Evolutionary conservation across 1,140 invertebrate species (phyloP), one percentile per base, ranked within the genome.

Genomic region (Hyles vespertilio): DNA sequence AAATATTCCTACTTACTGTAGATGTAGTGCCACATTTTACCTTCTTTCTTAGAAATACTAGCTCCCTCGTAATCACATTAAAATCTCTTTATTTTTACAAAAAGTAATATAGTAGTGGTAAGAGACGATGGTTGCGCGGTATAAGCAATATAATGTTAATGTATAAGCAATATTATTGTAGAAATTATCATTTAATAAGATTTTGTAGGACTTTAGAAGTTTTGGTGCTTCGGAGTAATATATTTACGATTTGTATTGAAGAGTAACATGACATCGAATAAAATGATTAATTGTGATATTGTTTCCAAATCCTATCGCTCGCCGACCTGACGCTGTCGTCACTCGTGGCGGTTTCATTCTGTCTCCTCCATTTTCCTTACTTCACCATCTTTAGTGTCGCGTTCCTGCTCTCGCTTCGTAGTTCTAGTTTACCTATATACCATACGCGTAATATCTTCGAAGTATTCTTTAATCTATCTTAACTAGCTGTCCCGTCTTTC

Each of bases 171-270:
- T 87, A 87, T 67, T 81, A 84, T 10, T 49, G 64, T 82, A 84
- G 72, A 69, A 70, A 72, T 72, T 75, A 78, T 79, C 40, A 36
- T 60, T 59, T 71, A 78, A 68, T 72, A 69, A 79, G 69, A 74
- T 78, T 78, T 73, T 69, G 81, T 85, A 85, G 82, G 72, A 69
- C 73, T 77, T 74, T 81, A 80, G 73, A 74, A 59, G 61, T 76
- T 83, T 86, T 87, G 84, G 82, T 87, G 82, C 82, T 87, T 85
- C 70, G 73, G 74, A 80, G 74, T 83, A 80, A 72, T 78, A 75
- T 76, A 80, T 74, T 72, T 58, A 74, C 62, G 73, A 71, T 69
- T 70, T 65, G 61, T 67, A 56, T 65, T 59, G 72, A 85, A 76
- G 75, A 81, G 82, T 82, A 74, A 72, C 65, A 33, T 72, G 59